Evolutionary conservation across 2,113 vertebrate genomes (phyloP).

Genomic region (Scatophagus argus): DNA sequence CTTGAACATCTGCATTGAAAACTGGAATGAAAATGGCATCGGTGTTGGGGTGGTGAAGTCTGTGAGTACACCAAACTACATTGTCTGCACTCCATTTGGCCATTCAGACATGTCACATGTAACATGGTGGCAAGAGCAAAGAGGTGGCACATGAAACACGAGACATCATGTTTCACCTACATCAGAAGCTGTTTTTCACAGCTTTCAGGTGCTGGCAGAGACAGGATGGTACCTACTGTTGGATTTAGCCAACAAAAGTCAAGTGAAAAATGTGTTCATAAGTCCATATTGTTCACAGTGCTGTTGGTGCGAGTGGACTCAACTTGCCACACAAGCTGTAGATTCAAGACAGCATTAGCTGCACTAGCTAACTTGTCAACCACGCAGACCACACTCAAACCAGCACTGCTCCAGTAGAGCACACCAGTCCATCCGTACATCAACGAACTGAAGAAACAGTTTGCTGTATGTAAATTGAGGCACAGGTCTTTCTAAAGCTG

Average conservation of each 20-base stretch:
- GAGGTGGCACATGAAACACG: background rate
- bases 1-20: too few relatives aligned
- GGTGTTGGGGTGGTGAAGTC: too few relatives aligned
- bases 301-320: background rate
- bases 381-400: background rate
- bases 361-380: background rate
- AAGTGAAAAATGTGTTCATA: constrained; percentile 3
- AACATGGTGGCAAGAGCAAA: too few relatives aligned
- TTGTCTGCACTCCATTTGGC: background rate
- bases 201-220: background rate
- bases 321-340: background rate
- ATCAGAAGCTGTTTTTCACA: constrained; percentile 3
- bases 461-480: background rate
- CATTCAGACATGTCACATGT: background rate
- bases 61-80: too few relatives aligned
- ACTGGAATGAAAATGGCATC: too few relatives aligned
- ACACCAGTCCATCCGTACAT: background rate
- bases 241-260: constrained; percentile 6
- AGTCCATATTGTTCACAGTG: constrained; percentile 23
- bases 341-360: background rate
- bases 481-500: background rate
- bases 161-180: background rate
- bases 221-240: background rate
- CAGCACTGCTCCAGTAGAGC: background rate
- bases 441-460: background rate